Percentiles rank a stretch among this genome's conserved stretches.
These are phyloP conservation scores for Cryptus armator DNA, from an alignment of 2,888 invertebrate genomes.

Conservation along the genomic window DNA sequence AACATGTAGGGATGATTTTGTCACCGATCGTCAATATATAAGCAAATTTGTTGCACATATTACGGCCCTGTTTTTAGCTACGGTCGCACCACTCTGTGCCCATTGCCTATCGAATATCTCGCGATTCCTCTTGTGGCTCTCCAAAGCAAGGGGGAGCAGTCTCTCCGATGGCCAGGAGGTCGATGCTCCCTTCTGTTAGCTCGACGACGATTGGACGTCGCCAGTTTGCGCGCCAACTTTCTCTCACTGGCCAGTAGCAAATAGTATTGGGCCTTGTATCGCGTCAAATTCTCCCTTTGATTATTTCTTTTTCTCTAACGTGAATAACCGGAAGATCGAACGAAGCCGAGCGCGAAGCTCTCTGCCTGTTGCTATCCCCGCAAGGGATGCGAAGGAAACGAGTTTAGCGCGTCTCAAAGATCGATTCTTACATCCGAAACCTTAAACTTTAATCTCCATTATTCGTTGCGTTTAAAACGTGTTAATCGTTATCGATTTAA, in stretches of 20 bases:
- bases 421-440: too few species aligned
- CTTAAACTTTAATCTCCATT: too few species aligned
- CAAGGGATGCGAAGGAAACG: background rate
- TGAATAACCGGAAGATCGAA: conserved; percentile 9
- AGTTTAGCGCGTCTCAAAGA: background rate
- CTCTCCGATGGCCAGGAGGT: conserved; percentile 35
- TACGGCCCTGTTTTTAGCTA: conserved; percentile 38
- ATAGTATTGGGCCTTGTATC: conserved; percentile 8
- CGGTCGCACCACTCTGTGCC: conserved; percentile 3
- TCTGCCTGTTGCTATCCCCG: conserved; percentile 16
- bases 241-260: conserved; percentile 21
- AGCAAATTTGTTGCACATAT: background rate
- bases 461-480: too few species aligned
- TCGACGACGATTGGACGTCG: conserved; percentile 18
- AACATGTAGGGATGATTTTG: background rate
- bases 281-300: conserved; percentile 10
- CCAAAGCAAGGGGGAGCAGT: conserved; percentile 12
- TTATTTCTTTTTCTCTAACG: background rate
- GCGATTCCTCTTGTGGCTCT: conserved; percentile 9
- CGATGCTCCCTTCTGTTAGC: conserved; percentile 22
- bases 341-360: conserved; percentile 6
- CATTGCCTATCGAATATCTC: conserved; percentile 36
- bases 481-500: too few species aligned
- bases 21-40: background rate
- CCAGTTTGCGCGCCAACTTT: conserved; percentile 42